phyloP scores from a whole-genome alignment of 1,140 invertebrate genomes.

The Neelides sp. region DNA sequence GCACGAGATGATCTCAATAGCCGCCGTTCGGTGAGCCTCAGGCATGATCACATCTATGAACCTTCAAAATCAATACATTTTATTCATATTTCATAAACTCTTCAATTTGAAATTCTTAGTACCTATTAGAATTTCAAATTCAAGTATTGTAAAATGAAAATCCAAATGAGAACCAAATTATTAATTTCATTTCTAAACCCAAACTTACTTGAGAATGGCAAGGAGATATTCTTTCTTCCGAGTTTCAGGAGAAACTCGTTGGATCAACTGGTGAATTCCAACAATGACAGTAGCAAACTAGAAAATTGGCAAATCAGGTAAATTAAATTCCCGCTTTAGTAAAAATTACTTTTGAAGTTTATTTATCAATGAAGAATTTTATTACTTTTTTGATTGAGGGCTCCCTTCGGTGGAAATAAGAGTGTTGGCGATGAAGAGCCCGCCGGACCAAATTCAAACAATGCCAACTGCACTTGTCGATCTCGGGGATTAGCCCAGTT shows the following conservation, averaged over 20 bases:
- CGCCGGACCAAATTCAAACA: constrained; percentile 17
- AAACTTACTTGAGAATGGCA: constrained; percentile 21
- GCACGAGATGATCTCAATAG: constrained; percentile 20
- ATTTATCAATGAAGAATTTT: background rate
- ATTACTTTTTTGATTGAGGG: background rate
- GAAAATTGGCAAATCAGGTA: background rate
- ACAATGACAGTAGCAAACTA: constrained; percentile 10
- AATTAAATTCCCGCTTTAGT: background rate
- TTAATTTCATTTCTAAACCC: background rate
- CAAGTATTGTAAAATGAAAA: too few species aligned
- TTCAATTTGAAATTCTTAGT: too few species aligned
- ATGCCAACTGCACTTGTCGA: constrained; percentile 19
- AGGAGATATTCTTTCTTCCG: constrained; percentile 24
- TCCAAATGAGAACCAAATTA: too few species aligned
- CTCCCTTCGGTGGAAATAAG: constrained; percentile 12
- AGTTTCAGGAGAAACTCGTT: constrained; percentile 6
- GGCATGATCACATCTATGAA: constrained; percentile 23
- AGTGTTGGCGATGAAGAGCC: constrained; percentile 14
- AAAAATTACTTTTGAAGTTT: background rate
- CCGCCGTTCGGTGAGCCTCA: constrained; percentile 9
- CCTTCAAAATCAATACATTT: too few species aligned
- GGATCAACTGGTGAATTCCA: constrained; percentile 23
- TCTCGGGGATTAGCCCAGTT: constrained; percentile 10
- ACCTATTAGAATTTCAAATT: too few species aligned
- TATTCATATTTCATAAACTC: too few species aligned